A percentile compares a stretch with the other conserved stretches of the same genome.
Conservation (phyloP, 2,797 vertebrate species). For the Strix occidentalis region DNA sequence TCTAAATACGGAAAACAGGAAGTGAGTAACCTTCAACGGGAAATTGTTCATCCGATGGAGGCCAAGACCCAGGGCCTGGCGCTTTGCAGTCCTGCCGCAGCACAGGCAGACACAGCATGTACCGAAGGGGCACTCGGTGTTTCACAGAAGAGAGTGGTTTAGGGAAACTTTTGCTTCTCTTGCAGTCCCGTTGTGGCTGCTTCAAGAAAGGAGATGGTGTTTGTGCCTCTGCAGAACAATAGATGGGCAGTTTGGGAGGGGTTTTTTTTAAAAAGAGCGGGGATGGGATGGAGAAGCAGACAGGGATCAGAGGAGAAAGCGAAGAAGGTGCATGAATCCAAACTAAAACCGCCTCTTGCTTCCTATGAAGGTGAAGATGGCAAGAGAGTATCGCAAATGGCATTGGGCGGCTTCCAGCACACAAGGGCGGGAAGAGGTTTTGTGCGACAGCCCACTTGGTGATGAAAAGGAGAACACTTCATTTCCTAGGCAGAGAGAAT, state of each 20-base stretch:
- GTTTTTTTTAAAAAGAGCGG: background rate
- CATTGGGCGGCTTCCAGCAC: slow-evolving; percentile 36
- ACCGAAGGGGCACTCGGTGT: fast-evolving
- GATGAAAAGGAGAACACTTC: slow-evolving; percentile 32
- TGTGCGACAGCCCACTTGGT: background rate
- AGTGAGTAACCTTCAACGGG: slow-evolving; percentile 85
- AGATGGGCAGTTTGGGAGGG: background rate
- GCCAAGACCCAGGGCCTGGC: slow-evolving; percentile 45
- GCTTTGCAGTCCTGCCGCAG: slow-evolving; percentile 21
- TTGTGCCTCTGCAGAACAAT: background rate
- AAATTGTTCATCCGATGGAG: slow-evolving; percentile 82
- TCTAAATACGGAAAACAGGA: slow-evolving; percentile 84
- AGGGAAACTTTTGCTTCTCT: background rate
- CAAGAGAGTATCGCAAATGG: background rate
- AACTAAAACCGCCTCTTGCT: background rate
- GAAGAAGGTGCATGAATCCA: background rate
- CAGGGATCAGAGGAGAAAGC: slow-evolving; percentile 3
- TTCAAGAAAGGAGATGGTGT: background rate
- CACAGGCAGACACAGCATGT: background rate
- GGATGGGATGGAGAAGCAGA: slow-evolving; percentile 23
- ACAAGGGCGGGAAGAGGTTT: background rate
- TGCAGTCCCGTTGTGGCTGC: fast-evolving
- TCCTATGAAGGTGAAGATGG: slow-evolving; percentile 17
- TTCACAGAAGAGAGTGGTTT: background rate
- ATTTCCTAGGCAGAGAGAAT: slow-evolving; percentile 54